Evolutionary conservation across 1,140 invertebrate genomes (phyloP), one percentile per base, ranked within the genome.

Genomic region (Vollenhovia emeryi): DNA sequence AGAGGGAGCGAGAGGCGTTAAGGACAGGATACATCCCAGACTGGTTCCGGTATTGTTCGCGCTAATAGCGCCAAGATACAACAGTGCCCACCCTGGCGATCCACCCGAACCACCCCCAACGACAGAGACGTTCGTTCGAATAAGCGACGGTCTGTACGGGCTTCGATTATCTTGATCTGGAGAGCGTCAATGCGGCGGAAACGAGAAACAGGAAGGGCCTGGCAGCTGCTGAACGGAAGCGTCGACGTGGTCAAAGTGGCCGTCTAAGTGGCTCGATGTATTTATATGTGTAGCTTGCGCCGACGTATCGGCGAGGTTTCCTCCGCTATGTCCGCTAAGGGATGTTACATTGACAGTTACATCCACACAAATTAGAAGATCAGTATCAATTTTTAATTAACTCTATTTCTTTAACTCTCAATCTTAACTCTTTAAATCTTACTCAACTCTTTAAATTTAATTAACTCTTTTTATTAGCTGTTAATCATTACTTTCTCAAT

Each of bases 131-230:
- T 86, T 76, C 85, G 84, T 89, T 89, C 87, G 79, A 89, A 89
- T 89, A 79, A 89, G 76, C 89, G 89, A 92, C 88, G 87, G 84
- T 89, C 90, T 71, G 86, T 87, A 89, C 86, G 86, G 90, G 86
- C 90, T 93, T 92, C 92, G 94, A 95, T 95, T 94, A 94, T 94
- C 93, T 93, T 88, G 93, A 95, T 95, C 94, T 94, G 92, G 92
- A 92, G 90, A 94, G 79, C 92, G 92, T 94, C 92, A 92, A 94
- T 94, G 91, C 88, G 85, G 84, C 90, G 91, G 91, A 90, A 90
- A 90, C 89, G 84, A 86, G 87, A 75, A 89, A 84, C 88, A 89
- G 88, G 87, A 89, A 88, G 55, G 83, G 86, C 73, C 82, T 85
- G 64, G 62, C 85, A 71, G 78, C 78, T 71, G 50, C 78, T 82